Conservation (phyloP, 2,888 invertebrate genomes). For the Lomographa bimaculata region DNA sequence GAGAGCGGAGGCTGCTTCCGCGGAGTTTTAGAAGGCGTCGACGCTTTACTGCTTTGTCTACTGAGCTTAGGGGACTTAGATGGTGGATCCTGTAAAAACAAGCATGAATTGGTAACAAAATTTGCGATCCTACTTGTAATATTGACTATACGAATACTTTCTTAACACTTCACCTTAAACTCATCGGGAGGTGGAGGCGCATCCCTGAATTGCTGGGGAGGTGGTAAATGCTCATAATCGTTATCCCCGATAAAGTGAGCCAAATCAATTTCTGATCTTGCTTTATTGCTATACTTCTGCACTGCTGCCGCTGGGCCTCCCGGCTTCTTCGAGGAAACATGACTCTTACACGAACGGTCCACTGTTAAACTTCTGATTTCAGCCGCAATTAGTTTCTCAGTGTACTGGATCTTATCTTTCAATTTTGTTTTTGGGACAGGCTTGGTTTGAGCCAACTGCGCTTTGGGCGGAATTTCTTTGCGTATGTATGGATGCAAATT, state of each 20-base stretch:
- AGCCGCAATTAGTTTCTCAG: slow-evolving; percentile 76
- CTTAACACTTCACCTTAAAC: slow-evolving; percentile 77
- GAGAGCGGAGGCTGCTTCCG: slow-evolving; percentile 62
- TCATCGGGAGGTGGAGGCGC: slow-evolving; percentile 90
- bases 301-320: slow-evolving; percentile 50
- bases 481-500: slow-evolving; percentile 79
- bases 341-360: slow-evolving; percentile 68
- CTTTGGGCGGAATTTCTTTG: slow-evolving; percentile 69
- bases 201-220: slow-evolving; percentile 93
- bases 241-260: slow-evolving; percentile 80
- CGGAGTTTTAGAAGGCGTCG: slow-evolving; percentile 72
- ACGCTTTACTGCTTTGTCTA: slow-evolving; percentile 73
- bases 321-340: slow-evolving; percentile 43
- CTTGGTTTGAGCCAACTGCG: slow-evolving; percentile 42
- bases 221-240: slow-evolving; percentile 90
- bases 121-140: too few species aligned
- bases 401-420: slow-evolving; percentile 76
- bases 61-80: slow-evolving; percentile 71
- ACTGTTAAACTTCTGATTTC: slow-evolving; percentile 73
- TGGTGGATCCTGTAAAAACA: slow-evolving; percentile 72
- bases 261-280: slow-evolving; percentile 84
- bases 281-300: slow-evolving; percentile 76
- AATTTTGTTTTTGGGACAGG: slow-evolving; percentile 58
- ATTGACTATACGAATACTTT: too few species aligned
- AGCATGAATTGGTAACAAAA: too few species aligned